phyloP scores from a whole-genome alignment of 1,140 invertebrate genomes.

The Caligus rogercresseyi region DNA sequence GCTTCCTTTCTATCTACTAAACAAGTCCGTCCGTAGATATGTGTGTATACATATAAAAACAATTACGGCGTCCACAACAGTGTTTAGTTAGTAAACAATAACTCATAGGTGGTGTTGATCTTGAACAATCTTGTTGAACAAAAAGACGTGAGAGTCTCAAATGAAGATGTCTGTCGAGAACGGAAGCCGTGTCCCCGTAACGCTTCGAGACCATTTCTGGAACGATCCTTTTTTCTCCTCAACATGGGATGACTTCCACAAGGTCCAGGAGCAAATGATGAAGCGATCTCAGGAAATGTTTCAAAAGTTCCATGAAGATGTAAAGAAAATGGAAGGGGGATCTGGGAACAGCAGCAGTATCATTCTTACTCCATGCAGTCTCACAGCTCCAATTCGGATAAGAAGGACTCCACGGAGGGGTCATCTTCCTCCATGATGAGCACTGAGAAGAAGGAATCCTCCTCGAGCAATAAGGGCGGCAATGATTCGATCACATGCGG shows the following conservation, averaged over 20 bases:
- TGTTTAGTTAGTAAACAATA: not conserved
- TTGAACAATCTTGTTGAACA: no score
- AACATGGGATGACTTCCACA: conserved; percentile 9
- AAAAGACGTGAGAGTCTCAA: not conserved
- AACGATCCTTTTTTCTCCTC: conserved; percentile 5
- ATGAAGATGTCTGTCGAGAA: not conserved
- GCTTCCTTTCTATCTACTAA: no score
- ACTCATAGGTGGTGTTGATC: no score
- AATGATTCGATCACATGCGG: no score
- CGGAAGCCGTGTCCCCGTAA: not conserved
- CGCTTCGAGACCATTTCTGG: conserved; percentile 1
- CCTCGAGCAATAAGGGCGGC: no score
- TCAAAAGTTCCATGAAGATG: conserved; percentile 2
- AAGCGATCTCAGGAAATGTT: not conserved
- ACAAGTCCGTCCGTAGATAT: no score
- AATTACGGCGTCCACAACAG: not conserved
- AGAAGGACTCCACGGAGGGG: not conserved
- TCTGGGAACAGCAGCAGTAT: not conserved
- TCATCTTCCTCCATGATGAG: not conserved
- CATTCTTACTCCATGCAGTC: not conserved
- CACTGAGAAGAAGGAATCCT: not conserved
- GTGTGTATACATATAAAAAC: not conserved
- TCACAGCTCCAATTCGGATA: not conserved
- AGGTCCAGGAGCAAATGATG: not conserved
- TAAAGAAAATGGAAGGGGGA: conserved; percentile 1